Base-by-base conservation (phyloP, 2,888 invertebrate genomes). In the Dascillus cervinus region DNA sequence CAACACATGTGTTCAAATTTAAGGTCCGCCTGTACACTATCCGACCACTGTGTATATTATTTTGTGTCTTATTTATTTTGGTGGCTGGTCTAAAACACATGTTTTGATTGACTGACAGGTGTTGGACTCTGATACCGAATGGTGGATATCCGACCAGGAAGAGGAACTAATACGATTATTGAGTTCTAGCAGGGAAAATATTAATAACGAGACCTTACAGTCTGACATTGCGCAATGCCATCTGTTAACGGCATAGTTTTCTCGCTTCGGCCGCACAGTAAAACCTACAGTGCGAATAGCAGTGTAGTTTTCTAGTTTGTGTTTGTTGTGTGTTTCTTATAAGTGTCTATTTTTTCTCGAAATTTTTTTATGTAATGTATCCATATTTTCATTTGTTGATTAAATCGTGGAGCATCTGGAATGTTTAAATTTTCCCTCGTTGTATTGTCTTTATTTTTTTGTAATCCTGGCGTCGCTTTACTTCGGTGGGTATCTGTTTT, bases 101-200 rank as follows among this genome's bases (percentile, higher is more conserved):
- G 58, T 63, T 65, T 62, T 64, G 60, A 62, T 64, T 59, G 58
- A 51, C 50, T 55, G 50, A 54, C 56, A 64, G 64, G 64, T 65
- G 36, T 58, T 57, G 44, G 80, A 79, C 61, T 81, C 80, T 14
- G 81, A 82, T 61, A 79, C 79, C 25, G 82, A 83, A 58, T 73
- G 82, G 70, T 79, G 80, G 69, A 77, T 79, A 58, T 83, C 83
- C 11, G 82, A 83, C 59, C 82, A 82, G 64, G 83, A 84, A 56
- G 83, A 84, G 46, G 83, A 84, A 64, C 69, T 84, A 26, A 68
- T 83, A 52, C 77, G 79, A 50, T 76, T 83, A 51, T 69, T 82
- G 49, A 81, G 81, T 65, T 78, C 75, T 60, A 76, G 76, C 48
- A 73, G 75, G 46, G 76, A 77, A 54, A 75, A 75, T 43, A 71